Conservation (phyloP, 2,888 invertebrate genomes). For the Xestia xanthographa region DNA sequence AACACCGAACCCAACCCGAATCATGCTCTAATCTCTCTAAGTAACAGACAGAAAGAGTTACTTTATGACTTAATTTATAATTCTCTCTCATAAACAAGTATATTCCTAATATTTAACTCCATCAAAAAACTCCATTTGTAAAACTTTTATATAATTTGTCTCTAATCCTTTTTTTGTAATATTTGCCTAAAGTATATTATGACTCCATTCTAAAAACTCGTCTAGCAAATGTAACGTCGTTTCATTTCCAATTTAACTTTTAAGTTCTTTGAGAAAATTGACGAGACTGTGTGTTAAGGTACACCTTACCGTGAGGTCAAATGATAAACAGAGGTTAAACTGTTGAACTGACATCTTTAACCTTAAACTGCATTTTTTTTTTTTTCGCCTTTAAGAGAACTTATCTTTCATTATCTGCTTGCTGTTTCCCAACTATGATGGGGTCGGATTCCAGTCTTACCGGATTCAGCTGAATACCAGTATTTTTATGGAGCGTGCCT, state of each 20-base stretch:
- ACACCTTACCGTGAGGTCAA: not conserved
- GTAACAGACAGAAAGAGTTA: not conserved
- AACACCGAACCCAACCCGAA: too few species aligned
- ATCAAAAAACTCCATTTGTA: conserved; percentile 23
- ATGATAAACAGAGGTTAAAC: not conserved
- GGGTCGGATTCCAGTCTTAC: too few species aligned
- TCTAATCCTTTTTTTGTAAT: conserved; percentile 11
- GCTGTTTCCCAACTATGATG: too few species aligned
- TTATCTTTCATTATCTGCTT: not conserved
- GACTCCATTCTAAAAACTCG: conserved; percentile 26
- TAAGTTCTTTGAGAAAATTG: conserved; percentile 26
- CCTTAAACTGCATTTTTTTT: not conserved
- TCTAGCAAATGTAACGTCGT: conserved; percentile 39
- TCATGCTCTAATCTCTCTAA: too few species aligned
- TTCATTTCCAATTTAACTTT: conserved; percentile 47
- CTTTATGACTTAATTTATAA: not conserved
- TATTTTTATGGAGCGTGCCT: too few species aligned
- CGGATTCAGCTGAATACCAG: too few species aligned
- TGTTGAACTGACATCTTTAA: not conserved
- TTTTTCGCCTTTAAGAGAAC: not conserved
- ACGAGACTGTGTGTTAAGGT: not conserved
- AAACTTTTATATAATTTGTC: conserved; percentile 30
- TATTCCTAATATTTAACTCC: conserved; percentile 17
- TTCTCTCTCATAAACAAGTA: too few species aligned
- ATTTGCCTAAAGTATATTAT: conserved; percentile 29